Conservation (phyloP, 2,888 invertebrate species). For the Ametastegia equiseti region DNA sequence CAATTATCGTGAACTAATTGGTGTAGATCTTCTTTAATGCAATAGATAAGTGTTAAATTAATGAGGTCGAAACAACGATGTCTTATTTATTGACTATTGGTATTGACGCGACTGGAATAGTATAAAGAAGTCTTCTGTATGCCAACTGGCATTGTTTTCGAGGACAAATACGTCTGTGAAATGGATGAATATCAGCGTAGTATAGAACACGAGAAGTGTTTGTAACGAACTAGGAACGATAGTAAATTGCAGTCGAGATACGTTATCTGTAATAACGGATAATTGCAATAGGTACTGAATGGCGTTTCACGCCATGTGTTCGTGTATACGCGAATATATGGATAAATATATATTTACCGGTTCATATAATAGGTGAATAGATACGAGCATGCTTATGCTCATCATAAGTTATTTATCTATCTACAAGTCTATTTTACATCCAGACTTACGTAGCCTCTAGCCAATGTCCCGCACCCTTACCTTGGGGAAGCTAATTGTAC, state of each 20-base stretch:
- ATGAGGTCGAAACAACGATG: too few species aligned
- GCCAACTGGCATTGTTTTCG: neutral
- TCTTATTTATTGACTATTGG: neutral
- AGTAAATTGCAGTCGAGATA: conserved; percentile 34
- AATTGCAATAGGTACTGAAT: conserved; percentile 32
- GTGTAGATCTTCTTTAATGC: too few species aligned
- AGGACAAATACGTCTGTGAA: neutral
- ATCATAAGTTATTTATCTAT: neutral
- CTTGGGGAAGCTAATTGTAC: conserved; percentile 3
- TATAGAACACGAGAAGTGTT: neutral
- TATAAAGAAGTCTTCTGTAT: neutral
- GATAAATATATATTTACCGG: neutral
- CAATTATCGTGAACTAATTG: too few species aligned
- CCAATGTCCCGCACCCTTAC: neutral
- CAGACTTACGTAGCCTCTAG: neutral
- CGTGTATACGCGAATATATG: neutral
- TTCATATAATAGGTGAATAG: neutral
- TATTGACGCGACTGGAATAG: neutral
- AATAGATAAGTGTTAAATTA: too few species aligned
- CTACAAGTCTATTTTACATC: conserved; percentile 13
- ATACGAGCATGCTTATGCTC: neutral
- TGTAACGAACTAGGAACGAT: conserved; percentile 13
- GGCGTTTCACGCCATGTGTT: conserved; percentile 30
- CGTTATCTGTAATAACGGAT: conserved; percentile 29
- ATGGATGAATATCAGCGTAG: neutral